phyloP scores from a whole-genome alignment of 2,113 vertebrate species.

The Oryzias woworae region DNA sequence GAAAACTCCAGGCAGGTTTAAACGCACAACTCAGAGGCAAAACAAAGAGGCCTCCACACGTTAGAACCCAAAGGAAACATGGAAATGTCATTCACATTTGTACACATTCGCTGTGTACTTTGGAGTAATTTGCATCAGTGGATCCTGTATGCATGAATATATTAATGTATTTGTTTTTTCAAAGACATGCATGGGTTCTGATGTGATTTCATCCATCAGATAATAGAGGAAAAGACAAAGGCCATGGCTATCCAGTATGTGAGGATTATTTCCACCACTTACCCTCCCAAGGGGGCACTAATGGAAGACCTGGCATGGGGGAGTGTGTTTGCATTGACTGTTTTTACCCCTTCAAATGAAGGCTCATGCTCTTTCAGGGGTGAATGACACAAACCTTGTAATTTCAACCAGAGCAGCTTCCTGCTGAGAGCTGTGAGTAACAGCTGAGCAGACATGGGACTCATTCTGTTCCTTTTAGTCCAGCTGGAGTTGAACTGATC shows the following conservation, averaged over 20 bases:
- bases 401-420: conserved; percentile 9
- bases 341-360: background rate
- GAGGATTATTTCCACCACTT: conserved; percentile 75
- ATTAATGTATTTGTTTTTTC: background rate
- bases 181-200: conserved; percentile 16
- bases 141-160: background rate
- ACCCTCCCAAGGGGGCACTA: conserved; percentile 38
- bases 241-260: conserved; percentile 21
- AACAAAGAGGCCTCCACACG: no score
- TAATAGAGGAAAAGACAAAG: conserved; percentile 25
- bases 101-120: no score
- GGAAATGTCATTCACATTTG: no score
- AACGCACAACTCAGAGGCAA: no score
- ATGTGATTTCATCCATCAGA: conserved; percentile 41
- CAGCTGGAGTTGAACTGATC: no score
- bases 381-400: background rate
- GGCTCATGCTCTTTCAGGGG: background rate
- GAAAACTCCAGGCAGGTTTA: no score
- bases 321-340: conserved; percentile 7
- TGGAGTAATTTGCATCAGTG: background rate
- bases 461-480: no score
- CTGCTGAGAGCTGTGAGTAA: background rate
- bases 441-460: no score
- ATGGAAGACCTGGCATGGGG: conserved; percentile 45
- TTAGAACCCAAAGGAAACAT: no score